Conservation (phyloP, 2,888 invertebrate genomes). For the Ectemnius cavifrons region DNA sequence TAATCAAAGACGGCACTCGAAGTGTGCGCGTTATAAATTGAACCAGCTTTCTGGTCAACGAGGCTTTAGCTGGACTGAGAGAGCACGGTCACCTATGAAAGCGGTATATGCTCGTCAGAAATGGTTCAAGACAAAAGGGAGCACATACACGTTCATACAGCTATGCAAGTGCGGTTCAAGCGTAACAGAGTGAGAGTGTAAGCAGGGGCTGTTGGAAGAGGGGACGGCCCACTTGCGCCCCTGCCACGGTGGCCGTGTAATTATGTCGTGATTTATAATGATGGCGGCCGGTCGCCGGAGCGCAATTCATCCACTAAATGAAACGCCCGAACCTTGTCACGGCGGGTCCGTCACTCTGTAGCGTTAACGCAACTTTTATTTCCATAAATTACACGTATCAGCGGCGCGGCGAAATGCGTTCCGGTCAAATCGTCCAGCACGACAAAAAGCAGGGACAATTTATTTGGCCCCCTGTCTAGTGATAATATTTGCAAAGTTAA, state of each 20-base stretch:
- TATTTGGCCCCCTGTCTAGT: no score
- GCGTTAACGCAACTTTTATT: constrained; percentile 48
- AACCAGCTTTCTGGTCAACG: no score
- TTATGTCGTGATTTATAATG: constrained; percentile 73
- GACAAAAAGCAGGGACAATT: constrained; percentile 31
- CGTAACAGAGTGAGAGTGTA: constrained; percentile 45
- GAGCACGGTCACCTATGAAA: background rate
- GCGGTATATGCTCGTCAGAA: constrained; percentile 16
- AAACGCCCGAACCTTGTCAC: constrained; percentile 67
- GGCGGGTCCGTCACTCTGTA: constrained; percentile 60
- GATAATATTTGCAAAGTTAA: no score
- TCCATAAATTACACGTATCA: constrained; percentile 43
- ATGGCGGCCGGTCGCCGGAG: constrained; percentile 63
- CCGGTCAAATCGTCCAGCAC: constrained; percentile 8
- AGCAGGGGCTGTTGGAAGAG: constrained; percentile 43
- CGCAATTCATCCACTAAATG: constrained; percentile 67
- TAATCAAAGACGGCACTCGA: no score
- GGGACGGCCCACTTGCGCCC: constrained; percentile 50
- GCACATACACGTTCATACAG: background rate
- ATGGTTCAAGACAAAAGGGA: constrained; percentile 33
- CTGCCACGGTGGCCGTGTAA: constrained; percentile 63
- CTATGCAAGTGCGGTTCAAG: constrained; percentile 28
- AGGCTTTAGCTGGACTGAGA: background rate
- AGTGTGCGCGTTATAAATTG: no score
- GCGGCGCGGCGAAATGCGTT: constrained; percentile 7